Conservation (phyloP, 2,113 vertebrate species). For the Vulpes vulpes region DNA sequence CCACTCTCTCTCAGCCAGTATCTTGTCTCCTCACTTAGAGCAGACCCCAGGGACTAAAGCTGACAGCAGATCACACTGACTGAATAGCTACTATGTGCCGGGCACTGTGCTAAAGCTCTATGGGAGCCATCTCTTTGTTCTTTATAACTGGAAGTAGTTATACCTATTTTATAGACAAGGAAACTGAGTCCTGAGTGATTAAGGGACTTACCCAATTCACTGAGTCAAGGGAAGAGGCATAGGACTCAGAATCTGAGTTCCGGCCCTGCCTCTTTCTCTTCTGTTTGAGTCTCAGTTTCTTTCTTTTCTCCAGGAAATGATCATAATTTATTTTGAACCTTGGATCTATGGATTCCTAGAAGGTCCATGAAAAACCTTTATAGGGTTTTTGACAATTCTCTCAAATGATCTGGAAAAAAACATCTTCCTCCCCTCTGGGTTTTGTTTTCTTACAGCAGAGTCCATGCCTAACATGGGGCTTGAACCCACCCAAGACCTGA, state of each 20-base stretch:
- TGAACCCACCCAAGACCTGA: not conserved
- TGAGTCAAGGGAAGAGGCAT: not conserved
- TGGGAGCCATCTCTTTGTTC: not conserved
- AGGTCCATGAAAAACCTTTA: not conserved
- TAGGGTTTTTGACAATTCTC: not conserved
- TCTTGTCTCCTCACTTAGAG: no score
- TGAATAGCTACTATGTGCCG: not conserved
- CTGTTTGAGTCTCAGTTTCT: not conserved
- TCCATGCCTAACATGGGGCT: no score
- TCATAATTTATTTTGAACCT: not conserved
- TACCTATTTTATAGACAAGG: not conserved
- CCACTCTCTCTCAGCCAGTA: not conserved
- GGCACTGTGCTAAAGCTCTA: not conserved
- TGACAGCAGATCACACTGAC: accelerated
- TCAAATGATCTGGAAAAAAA: not conserved
- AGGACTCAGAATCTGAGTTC: not conserved
- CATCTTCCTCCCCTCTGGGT: no score
- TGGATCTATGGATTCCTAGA: not conserved
- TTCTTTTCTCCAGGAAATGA: not conserved
- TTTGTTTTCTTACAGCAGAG: no score
- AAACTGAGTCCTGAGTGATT: not conserved
- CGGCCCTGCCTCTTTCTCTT: not conserved
- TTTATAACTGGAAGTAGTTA: not conserved
- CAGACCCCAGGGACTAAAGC: not conserved
- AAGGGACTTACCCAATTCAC: not conserved